Percentiles rank a stretch among this genome's conserved stretches.
Evolutionary conservation across 2,797 vertebrate genomes (phyloP).

Genomic region (Sylvilagus floridanus): DNA sequence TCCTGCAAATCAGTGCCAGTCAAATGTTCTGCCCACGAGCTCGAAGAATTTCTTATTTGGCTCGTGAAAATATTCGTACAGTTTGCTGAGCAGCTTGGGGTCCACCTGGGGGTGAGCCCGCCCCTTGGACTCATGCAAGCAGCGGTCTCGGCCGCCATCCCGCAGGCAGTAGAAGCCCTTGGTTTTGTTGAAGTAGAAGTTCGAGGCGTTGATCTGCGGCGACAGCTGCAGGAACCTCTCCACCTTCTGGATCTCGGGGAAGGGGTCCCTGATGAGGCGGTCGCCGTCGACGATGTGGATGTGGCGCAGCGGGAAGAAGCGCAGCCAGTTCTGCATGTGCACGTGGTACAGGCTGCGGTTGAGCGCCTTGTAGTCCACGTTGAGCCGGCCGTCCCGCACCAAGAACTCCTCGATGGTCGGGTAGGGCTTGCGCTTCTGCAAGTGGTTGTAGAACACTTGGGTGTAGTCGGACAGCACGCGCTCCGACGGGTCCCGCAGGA

Average conservation of each 20-base stretch:
- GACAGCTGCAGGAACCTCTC: slow-evolving; percentile 94
- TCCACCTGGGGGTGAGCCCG: slow-evolving; percentile 94
- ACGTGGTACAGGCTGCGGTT: slow-evolving; percentile 96
- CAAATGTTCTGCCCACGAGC: slow-evolving; percentile 95
- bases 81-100: slow-evolving; percentile 91
- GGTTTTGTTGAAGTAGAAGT: slow-evolving; percentile 99
- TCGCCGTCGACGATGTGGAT: slow-evolving; percentile 97
- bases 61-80: slow-evolving; percentile 94
- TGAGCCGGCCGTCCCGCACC: slow-evolving; percentile 93
- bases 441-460: slow-evolving; percentile 97
- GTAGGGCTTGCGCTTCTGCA: slow-evolving; percentile 96
- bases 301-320: slow-evolving; percentile 92
- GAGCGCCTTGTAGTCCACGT: slow-evolving; percentile 96
- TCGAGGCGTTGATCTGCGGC: slow-evolving; percentile 94
- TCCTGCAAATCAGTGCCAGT: slow-evolving; percentile 91
- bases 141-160: slow-evolving; percentile 94
- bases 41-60: slow-evolving; percentile 97
- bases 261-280: slow-evolving; percentile 94
- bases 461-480: slow-evolving; percentile 98
- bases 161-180: slow-evolving; percentile 98
- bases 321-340: slow-evolving; percentile 97
- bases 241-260: slow-evolving; percentile 95
- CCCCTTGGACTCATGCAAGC: slow-evolving; percentile 97
- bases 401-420: slow-evolving; percentile 94
- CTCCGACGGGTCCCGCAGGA: slow-evolving; percentile 96